Evolutionary conservation across 2,888 invertebrate genomes (phyloP).

Genomic region (Endotricha flammealis): DNA sequence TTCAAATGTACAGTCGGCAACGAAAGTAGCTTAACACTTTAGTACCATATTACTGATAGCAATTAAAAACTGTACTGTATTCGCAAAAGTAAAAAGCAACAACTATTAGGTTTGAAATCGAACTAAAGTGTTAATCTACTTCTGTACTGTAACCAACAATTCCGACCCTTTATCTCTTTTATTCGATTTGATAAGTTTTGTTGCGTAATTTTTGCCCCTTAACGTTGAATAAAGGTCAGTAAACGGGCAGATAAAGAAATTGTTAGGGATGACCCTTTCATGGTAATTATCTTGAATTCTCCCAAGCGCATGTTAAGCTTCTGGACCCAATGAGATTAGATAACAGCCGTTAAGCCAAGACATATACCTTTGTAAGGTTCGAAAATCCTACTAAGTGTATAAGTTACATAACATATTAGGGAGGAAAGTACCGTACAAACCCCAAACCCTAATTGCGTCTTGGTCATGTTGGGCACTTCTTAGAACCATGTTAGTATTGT

Average conservation of each 20-base stretch:
- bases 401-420: neutral
- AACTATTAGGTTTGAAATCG: neutral
- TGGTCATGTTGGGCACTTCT: too few relatives aligned
- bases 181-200: neutral
- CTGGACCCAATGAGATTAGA: neutral
- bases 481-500: too few relatives aligned
- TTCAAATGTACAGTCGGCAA: too few relatives aligned
- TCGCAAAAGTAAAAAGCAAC: too few relatives aligned
- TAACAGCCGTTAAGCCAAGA: neutral
- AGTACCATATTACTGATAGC: too few relatives aligned
- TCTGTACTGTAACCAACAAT: neutral
- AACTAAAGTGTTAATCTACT: neutral
- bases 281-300: neutral
- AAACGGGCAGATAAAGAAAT: neutral
- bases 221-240: too few relatives aligned
- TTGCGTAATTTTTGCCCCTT: neutral
- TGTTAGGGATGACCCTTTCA: neutral
- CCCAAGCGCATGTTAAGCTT: neutral
- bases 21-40: too few relatives aligned
- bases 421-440: too few relatives aligned
- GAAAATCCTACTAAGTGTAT: neutral
- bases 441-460: too few relatives aligned
- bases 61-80: too few relatives aligned
- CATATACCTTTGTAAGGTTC: neutral
- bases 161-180: neutral